phyloP scores from a whole-genome alignment of 2,797 vertebrate species.

The Carcharodon carcharias region DNA sequence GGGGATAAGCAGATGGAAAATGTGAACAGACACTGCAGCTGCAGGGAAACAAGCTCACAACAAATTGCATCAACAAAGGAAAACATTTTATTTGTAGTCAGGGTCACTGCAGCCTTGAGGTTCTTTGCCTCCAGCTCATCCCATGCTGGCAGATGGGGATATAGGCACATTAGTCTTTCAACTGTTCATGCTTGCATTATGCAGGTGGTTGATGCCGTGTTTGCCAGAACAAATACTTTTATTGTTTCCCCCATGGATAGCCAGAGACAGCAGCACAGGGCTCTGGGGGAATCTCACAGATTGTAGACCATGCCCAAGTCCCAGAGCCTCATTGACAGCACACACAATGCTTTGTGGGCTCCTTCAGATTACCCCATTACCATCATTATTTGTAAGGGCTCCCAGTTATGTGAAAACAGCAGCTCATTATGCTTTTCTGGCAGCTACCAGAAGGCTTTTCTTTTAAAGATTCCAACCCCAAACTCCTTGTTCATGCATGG shows the following conservation, averaged over 20 bases:
- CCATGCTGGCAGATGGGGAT: not conserved
- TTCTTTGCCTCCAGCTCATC: not conserved
- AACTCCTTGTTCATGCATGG: not conserved
- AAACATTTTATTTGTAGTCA: not conserved
- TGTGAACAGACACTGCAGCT: not conserved
- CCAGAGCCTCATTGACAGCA: not conserved
- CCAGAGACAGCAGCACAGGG: not conserved
- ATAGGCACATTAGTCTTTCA: not conserved
- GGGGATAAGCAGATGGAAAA: not conserved
- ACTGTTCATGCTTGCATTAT: not conserved
- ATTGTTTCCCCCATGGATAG: not conserved
- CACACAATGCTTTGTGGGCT: not conserved
- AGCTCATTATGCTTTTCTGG: not conserved
- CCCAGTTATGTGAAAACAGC: not conserved
- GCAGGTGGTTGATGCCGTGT: not conserved
- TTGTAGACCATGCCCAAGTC: not conserved
- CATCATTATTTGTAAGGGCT: not conserved
- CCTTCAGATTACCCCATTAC: not conserved
- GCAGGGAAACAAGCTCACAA: not conserved
- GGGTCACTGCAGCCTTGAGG: not conserved
- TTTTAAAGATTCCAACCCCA: not conserved
- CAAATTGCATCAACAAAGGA: not conserved
- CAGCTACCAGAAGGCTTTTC: not conserved
- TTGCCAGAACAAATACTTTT: not conserved
- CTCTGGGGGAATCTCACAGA: not conserved